phyloP scores from a whole-genome alignment of 2,888 invertebrate genomes.

The Amblyjoppa fuscipennis region DNA sequence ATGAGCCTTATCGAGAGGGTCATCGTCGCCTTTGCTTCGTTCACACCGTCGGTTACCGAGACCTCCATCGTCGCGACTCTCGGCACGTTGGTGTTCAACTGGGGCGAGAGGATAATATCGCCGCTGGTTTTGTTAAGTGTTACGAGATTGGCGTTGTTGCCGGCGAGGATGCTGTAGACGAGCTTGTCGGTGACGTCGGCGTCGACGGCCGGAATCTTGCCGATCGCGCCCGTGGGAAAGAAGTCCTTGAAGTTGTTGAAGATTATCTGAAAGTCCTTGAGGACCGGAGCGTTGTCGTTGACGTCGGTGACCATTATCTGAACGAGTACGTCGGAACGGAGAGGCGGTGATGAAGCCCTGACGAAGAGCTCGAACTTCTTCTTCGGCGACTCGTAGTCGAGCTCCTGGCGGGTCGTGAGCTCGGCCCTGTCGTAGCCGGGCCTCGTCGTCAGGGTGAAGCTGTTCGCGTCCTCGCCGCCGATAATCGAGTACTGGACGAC shows the following conservation, averaged over 20 bases:
- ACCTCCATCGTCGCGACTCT: constrained; percentile 97
- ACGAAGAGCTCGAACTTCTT: constrained; percentile 96
- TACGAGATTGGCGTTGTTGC: constrained; percentile 96
- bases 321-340: constrained; percentile 95
- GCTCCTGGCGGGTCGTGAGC: constrained; percentile 94
- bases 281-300: constrained; percentile 96
- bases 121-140: constrained; percentile 94
- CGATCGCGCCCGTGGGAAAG: constrained; percentile 96
- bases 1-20: constrained; percentile 95
- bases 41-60: constrained; percentile 96
- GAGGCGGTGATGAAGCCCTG: constrained; percentile 95
- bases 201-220: constrained; percentile 96
- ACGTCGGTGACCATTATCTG: constrained; percentile 96
- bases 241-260: constrained; percentile 98
- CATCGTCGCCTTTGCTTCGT: constrained; percentile 97
- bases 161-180: constrained; percentile 93
- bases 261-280: constrained; percentile 96
- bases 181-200: constrained; percentile 97
- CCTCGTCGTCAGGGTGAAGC: constrained; percentile 93
- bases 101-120: constrained; percentile 94
- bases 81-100: constrained; percentile 97
- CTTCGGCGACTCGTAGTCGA: constrained; percentile 98
- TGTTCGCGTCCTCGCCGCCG: constrained; percentile 95
- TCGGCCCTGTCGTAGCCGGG: constrained; percentile 95
- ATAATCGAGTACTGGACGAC: constrained; percentile 97